These are phyloP conservation scores for Lanistes nyassanus DNA, from an alignment of 1,140 invertebrate genomes.

Conservation along the genomic window DNA sequence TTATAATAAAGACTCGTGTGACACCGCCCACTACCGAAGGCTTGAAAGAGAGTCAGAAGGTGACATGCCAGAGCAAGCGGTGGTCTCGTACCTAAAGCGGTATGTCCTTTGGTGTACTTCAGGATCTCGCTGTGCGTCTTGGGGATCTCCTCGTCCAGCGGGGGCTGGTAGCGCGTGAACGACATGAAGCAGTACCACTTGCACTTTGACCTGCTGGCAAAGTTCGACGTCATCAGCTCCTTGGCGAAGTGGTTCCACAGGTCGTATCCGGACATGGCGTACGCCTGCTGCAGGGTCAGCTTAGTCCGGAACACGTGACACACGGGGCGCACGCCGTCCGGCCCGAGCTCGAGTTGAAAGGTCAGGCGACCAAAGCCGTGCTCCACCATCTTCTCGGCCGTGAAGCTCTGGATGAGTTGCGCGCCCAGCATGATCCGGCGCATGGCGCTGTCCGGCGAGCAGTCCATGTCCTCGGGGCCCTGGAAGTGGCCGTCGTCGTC, in stretches of 20 bases:
- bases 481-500: conserved; percentile 82
- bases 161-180: conserved; percentile 82
- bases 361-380: conserved; percentile 82
- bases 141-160: conserved; percentile 62
- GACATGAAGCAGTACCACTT: conserved; percentile 92
- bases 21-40: no score
- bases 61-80: not conserved
- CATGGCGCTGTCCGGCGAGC: conserved; percentile 79
- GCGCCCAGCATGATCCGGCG: conserved; percentile 81
- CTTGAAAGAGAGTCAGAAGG: no score
- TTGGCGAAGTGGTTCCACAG: conserved; percentile 87
- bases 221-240: conserved; percentile 76
- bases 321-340: conserved; percentile 69
- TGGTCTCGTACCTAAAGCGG: conserved; percentile 79
- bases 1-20: no score
- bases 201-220: conserved; percentile 72
- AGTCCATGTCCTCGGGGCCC: conserved; percentile 76
- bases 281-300: conserved; percentile 77
- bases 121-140: conserved; percentile 80
- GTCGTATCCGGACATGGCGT: conserved; percentile 79
- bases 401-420: conserved; percentile 85
- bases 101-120: conserved; percentile 79
- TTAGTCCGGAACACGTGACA: conserved; percentile 74
- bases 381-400: conserved; percentile 88
- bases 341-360: conserved; percentile 76